Evolutionary conservation across 2,888 invertebrate species (phyloP), one percentile per base, ranked within the genome.

Genomic region (Eupithecia abbreviata): DNA sequence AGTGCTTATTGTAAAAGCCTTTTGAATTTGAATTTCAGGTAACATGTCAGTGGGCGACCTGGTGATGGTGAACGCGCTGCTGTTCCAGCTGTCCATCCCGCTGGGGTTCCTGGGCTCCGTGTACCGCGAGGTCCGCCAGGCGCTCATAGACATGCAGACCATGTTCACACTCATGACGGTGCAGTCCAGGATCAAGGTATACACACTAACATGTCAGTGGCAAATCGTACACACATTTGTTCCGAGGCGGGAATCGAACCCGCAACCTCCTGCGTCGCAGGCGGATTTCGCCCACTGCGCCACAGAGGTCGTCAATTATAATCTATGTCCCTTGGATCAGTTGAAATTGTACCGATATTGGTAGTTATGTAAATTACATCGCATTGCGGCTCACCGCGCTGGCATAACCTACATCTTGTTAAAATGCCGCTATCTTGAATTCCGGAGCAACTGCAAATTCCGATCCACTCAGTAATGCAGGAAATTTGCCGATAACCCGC

Each of bases 91-190:
- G 75, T 99, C 99, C 9, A 96, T 99, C 79, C 99, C 99, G 30
- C 96, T 99, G 66, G 99, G 99, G 83, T 99, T 99, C 94, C 96
- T 99, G 71, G 99, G 99, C 78, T 99, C 99, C 68, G 99, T 99
- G 72, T 99, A 99, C 94, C 96, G 99, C 75, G 99, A 99, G 95
- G 98, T 91, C 74, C 96, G 99, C 7, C 99, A 99, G 95, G 98
- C 99, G 12, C 95, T 99, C 78, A 97, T 99, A 79, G 99, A 99
- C 91, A 99, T 99, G 99, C 98, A 99, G 95, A 97, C 98, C 70
- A 99, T 99, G 99, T 99, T 99, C 93, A 97, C 98, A 15, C 95
- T 99, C n/a, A 97, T 99, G 96, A 97, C 98, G 67, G 97, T 98
- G 84, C 96, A 97, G 88, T 96, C 98, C 43, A 92, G 95, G 73